These are phyloP conservation scores for Aythya baeri DNA, from an alignment of 2,113 vertebrate species.

Conservation along the genomic window DNA sequence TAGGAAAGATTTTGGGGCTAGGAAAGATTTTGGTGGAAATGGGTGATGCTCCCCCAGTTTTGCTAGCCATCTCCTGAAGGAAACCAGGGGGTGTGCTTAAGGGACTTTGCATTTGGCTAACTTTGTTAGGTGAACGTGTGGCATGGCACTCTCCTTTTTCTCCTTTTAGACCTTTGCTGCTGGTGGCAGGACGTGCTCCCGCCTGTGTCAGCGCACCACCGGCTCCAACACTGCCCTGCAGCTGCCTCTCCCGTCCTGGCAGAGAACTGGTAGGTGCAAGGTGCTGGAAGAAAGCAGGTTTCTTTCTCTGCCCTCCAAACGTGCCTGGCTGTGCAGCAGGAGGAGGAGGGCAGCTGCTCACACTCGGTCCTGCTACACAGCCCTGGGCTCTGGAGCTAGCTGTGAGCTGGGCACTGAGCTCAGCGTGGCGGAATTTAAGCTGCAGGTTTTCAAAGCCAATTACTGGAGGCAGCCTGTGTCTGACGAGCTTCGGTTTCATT, in stretches of 20 bases:
- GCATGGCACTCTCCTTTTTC: not conserved
- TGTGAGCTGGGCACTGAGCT: not conserved
- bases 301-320: not conserved
- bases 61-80: not conserved
- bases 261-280: not conserved
- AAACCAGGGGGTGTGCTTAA: not conserved
- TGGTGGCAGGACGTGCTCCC: not conserved
- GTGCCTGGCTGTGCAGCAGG: accelerated
- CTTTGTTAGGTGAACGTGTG: not conserved
- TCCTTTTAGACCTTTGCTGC: not conserved
- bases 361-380: not conserved
- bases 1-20: not conserved
- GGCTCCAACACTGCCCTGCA: accelerated
- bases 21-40: not conserved
- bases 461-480: not conserved
- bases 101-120: not conserved
- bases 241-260: not conserved
- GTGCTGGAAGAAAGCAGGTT: not conserved
- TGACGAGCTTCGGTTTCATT: constrained; percentile 45
- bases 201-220: not conserved
- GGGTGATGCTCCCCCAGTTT: not conserved
- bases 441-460: not conserved
- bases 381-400: not conserved
- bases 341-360: accelerated
- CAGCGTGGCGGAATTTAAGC: not conserved